Evolutionary conservation across 2,888 invertebrate species (phyloP).

Genomic region (Diploptera punctata): DNA sequence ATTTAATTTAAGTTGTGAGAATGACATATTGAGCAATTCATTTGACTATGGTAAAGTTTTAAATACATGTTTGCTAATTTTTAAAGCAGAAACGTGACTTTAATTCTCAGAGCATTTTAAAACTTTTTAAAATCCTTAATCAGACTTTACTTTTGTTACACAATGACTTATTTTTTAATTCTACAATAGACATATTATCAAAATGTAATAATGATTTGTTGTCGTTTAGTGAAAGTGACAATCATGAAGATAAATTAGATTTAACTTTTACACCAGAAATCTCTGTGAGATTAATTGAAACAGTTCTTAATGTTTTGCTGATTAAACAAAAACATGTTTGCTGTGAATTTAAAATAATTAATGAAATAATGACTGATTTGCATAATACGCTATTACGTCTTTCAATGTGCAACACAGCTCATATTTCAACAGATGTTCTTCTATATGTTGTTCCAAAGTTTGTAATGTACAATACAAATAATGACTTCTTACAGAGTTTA

Average conservation of each 20-base stretch:
- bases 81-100: neutral
- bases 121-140: neutral
- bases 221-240: neutral
- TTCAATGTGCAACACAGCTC: neutral
- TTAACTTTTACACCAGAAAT: neutral
- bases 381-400: constrained; percentile 23
- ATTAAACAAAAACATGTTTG: neutral
- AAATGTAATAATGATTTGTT: neutral
- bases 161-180: neutral
- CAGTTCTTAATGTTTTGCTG: constrained; percentile 1
- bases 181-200: neutral
- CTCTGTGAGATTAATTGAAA: constrained; percentile 32
- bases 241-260: neutral
- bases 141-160: neutral
- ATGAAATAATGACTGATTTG: neutral
- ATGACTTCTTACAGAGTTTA: constrained; percentile 25
- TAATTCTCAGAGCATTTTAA: neutral
- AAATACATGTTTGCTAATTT: neutral
- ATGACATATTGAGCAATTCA: neutral
- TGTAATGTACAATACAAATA: neutral
- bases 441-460: constrained; percentile 33
- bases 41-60: neutral
- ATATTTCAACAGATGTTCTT: constrained; percentile 19
- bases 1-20: neutral
- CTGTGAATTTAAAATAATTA: neutral